These are phyloP conservation scores for Dipodomys ordii DNA, from an alignment of 2,113 vertebrate genomes.

Conservation along the genomic window DNA sequence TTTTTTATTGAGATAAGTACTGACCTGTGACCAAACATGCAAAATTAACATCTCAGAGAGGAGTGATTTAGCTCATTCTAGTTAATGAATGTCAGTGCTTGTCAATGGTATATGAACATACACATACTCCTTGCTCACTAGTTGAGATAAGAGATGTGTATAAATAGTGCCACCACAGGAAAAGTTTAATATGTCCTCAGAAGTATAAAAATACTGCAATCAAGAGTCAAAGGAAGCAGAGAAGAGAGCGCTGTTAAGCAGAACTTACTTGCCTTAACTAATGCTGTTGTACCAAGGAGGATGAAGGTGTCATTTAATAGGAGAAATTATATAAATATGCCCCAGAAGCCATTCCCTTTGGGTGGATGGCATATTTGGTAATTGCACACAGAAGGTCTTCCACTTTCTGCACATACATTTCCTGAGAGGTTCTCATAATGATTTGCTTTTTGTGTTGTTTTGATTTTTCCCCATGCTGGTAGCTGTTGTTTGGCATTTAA, in stretches of 20 bases:
- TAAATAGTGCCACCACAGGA: neutral
- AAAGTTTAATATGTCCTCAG: constrained; percentile 23
- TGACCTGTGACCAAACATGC: constrained; percentile 20
- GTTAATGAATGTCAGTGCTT: constrained; percentile 25
- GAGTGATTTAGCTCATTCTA: constrained; percentile 32
- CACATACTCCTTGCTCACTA: constrained; percentile 8
- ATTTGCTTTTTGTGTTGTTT: neutral
- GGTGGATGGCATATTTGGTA: neutral
- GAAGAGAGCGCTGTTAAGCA: neutral
- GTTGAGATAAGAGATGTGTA: neutral
- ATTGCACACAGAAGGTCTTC: neutral
- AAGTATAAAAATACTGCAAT: constrained; percentile 4
- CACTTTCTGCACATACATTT: neutral
- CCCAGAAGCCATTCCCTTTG: neutral
- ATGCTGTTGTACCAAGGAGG: constrained; percentile 16
- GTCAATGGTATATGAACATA: neutral
- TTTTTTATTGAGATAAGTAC: neutral
- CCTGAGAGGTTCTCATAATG: neutral
- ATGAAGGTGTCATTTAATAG: neutral
- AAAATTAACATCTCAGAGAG: neutral
- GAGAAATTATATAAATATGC: neutral
- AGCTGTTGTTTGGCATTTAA: neutral
- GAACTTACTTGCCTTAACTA: constrained; percentile 44
- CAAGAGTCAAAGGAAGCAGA: neutral
- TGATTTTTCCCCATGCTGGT: constrained; percentile 8